Evolutionary conservation across 2,113 vertebrate species (phyloP), one percentile per base, ranked within the genome.

Genomic region (Tyrannus savana): DNA sequence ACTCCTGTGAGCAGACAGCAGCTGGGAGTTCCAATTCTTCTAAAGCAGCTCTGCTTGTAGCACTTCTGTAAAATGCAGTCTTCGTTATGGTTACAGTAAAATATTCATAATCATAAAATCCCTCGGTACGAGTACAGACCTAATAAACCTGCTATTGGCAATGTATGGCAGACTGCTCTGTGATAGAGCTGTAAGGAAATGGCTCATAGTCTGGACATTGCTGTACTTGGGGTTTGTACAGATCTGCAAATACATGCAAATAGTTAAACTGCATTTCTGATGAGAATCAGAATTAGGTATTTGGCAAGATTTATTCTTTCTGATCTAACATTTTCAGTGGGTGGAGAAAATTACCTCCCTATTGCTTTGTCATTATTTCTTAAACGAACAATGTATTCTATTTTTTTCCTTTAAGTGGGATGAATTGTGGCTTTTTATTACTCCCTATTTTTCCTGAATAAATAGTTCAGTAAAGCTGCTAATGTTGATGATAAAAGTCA

Each of bases 291-390:
- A 59, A 90, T 81, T 86, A 81, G 66, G 80, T 95, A n/a, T 93
- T 93, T 77, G 86, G 52, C 0, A 5, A 93, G 84, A 86, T 91
- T 85, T 90, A 78, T 92, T 87, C 90, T 88, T 90, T 83, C 52
- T 75, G 68, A 88, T 88, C 90, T 94, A 96, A 93, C 72, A 14
- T 80, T 96, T 96, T 86, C 87, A 90, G 95, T 90, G 71, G 91
- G 93, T 82, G 88, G 80, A 91, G 86, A 95, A 96, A 97, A 97
- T 96, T 93, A 94, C 90, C 93, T 92, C 83, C 83, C 80, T 92
- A 91, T 90, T 94, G 92, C 92, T 96, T 96, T 97, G 88, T 94
- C 96, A 94, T 95, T 95, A 93, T 90, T 93, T 84, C 87, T 95
- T 95, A 96, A 97, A 90, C 81, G 92, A 97, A 94, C 90, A 94